These are phyloP conservation scores for Conops quadrifasciatus DNA, from an alignment of 2,888 invertebrate species.

Conservation along the genomic window DNA sequence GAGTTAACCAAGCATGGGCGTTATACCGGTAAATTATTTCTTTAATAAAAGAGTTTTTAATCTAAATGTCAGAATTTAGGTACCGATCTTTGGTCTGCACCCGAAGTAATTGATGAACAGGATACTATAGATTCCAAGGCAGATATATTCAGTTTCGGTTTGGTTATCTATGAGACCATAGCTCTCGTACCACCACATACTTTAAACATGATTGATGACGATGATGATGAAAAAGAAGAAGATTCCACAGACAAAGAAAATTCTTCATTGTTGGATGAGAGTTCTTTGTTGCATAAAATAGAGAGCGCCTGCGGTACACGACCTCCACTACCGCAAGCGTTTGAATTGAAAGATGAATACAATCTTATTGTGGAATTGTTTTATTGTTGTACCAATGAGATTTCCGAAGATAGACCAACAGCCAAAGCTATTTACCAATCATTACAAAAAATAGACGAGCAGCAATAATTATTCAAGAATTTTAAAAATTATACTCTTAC, in stretches of 20 bases:
- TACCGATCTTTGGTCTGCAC: conserved; percentile 81
- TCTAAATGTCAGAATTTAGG: conserved; percentile 66
- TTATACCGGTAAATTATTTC: conserved; percentile 70
- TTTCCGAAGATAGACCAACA: conserved; percentile 70
- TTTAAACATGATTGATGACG: conserved; percentile 53
- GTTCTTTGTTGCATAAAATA: conserved; percentile 26
- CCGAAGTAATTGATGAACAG: conserved; percentile 75
- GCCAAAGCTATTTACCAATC: conserved; percentile 66
- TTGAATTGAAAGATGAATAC: conserved; percentile 71
- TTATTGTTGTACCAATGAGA: conserved; percentile 74
- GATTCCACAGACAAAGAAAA: not conserved
- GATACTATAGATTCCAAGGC: conserved; percentile 74
- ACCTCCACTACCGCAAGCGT: conserved; percentile 73
- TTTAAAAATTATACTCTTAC: not conserved
- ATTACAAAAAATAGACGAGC: conserved; percentile 33
- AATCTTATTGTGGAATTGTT: conserved; percentile 74
- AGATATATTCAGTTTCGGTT: conserved; percentile 83
- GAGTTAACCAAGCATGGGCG: conserved; percentile 68
- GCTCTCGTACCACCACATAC: conserved; percentile 76
- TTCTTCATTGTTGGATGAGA: not conserved
- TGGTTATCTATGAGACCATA: conserved; percentile 84
- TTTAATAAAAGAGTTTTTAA: not conserved
- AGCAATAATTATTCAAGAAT: not conserved
- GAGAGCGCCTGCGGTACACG: conserved; percentile 69
- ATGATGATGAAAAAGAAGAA: conserved; percentile 20